phyloP scores from a whole-genome alignment of 1,140 invertebrate species.

The Ptiloglossa arizonensis region DNA sequence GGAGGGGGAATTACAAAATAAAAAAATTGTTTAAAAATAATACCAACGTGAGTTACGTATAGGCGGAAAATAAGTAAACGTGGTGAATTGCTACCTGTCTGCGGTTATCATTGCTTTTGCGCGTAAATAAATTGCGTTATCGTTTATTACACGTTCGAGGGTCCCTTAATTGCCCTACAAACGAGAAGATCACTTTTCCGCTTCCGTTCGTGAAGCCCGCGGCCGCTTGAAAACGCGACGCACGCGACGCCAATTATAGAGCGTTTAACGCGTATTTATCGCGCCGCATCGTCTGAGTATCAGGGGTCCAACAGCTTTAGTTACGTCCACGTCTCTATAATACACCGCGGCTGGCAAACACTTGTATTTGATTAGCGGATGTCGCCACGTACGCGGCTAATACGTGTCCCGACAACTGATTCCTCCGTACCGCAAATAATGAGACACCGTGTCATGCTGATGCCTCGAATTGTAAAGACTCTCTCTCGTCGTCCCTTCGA shows the following conservation, averaged over 20 bases:
- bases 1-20: no score
- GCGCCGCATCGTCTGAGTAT: constrained; percentile 8
- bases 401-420: constrained; percentile 55
- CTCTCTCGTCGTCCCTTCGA: not conserved
- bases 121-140: no score
- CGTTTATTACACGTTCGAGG: no score
- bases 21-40: no score
- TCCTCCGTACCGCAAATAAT: constrained; percentile 38
- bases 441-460: constrained; percentile 21
- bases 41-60: no score
- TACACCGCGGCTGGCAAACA: constrained; percentile 68
- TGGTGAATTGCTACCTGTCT: no score
- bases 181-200: no score
- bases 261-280: constrained; percentile 45
- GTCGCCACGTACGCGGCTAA: constrained; percentile 65
- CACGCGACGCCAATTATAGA: constrained; percentile 43
- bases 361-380: constrained; percentile 77
- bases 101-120: no score
- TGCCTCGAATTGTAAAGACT: not conserved
- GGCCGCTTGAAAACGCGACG: not conserved
- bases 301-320: constrained; percentile 9
- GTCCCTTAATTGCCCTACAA: no score
- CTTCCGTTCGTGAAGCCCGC: no score
- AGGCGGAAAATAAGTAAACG: no score
- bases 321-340: constrained; percentile 41